Evolutionary conservation across 30 jellyfish, hydroid and myxozoan species (phyloP), one percentile per base, ranked within the genome.

Genomic region (Pseudorhiza aurosa): DNA sequence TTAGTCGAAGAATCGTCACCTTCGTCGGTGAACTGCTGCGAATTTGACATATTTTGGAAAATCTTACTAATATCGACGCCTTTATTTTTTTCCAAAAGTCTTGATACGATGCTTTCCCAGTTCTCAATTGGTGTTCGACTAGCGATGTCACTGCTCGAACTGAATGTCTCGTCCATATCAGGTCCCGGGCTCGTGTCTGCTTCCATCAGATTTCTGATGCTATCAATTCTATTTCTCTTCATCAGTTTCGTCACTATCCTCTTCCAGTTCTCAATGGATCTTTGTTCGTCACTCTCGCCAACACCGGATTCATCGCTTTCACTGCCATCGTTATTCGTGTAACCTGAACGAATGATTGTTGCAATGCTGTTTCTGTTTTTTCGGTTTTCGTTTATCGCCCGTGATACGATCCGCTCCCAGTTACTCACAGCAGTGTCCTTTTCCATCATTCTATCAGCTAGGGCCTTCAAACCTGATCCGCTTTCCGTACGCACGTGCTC

Each of bases 191-290:
- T 53, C 14, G 30, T 14, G 36, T 53, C 36, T 53, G 67, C 67
- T 53, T 19, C n/a, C 12, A 53, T 1, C 8, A 53, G 3, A 4
- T 19, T 17, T 19, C 35, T 18, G 4, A 53, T 19, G 22, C 24
- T 36, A 53, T 53, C 36, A 2, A n/a, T 22, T 19, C 30, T 19
- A 53, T 15, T 53, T 35, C 21, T 45, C 5, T 70, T 37, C 10
- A 45, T n/a, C 15, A 70, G n/a, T 14, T 70, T 29, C 4, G 40
- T 7, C 0, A 27, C 55, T 22, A 70, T 1, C 33, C 14, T 28
- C 27, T 70, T 37, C 83, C 83, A 70, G 39, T 70, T 70, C 14
- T 27, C 26, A 30, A 70, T 14, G 1, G 68, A 69, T 17, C 36
- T 53, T 22, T 53, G 4, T 53, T 3, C 36, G 8, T 19, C 36